Evolutionary conservation across 2,797 vertebrate species (phyloP).

Genomic region (Morus bassanus): DNA sequence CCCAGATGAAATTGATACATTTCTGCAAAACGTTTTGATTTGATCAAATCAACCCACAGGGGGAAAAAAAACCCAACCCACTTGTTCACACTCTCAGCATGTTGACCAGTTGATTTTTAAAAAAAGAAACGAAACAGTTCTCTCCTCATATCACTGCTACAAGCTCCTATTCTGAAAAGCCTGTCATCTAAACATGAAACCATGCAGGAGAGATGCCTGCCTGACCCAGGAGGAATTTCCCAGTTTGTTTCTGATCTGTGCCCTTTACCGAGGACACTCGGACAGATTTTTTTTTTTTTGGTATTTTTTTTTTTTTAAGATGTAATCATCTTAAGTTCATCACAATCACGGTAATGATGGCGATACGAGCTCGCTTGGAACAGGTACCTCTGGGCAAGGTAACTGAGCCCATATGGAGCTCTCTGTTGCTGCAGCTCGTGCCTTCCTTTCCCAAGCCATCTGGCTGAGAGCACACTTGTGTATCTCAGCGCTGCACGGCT

Average conservation of each 20-base stretch:
- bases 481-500: neutral
- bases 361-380: fast-evolving
- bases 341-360: fast-evolving
- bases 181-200: neutral
- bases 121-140: neutral
- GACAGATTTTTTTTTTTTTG: too few species aligned
- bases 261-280: too few species aligned
- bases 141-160: neutral
- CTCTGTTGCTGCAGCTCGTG: neutral
- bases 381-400: neutral
- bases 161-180: neutral
- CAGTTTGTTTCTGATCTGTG: neutral
- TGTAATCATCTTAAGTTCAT: neutral
- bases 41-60: neutral
- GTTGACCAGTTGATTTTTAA: neutral
- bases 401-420: neutral
- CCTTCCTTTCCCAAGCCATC: neutral
- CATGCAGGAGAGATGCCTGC: neutral
- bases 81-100: neutral
- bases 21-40: neutral
- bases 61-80: too few species aligned
- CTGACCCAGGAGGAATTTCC: neutral
- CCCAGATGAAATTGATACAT: neutral
- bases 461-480: neutral
- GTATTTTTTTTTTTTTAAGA: neutral